Evolutionary conservation across 2,797 vertebrate genomes (phyloP).

Genomic region (Buceros bicornis): DNA sequence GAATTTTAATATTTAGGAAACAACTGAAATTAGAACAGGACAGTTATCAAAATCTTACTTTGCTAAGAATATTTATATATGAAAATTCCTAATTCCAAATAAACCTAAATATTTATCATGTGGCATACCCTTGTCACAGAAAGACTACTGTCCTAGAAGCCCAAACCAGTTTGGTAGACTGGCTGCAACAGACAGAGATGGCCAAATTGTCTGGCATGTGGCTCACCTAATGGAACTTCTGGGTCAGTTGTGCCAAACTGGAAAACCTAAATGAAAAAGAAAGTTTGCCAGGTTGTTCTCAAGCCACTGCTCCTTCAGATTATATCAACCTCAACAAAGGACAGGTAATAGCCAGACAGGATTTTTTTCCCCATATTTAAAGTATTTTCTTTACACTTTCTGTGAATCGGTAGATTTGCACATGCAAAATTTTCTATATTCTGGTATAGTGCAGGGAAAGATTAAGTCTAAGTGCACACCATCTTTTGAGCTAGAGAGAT

Average conservation of each 20-base stretch:
- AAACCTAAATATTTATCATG: not conserved
- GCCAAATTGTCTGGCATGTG: not conserved
- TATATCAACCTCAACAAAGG: not conserved
- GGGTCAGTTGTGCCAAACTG: not conserved
- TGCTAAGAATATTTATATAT: not conserved
- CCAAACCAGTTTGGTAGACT: not conserved
- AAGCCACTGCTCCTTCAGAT: not conserved
- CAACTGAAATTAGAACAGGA: not conserved
- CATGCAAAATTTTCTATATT: not conserved
- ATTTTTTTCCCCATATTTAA: not conserved
- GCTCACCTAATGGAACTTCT: not conserved
- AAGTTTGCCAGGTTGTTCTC: not conserved
- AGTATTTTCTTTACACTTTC: not conserved
- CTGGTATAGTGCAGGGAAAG: not conserved
- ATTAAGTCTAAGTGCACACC: not conserved
- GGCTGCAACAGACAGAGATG: not conserved
- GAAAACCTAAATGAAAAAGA: not conserved
- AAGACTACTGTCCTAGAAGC: not conserved
- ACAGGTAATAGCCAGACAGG: not conserved
- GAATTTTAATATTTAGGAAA: not conserved
- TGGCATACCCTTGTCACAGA: not conserved
- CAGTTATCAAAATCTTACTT: not conserved
- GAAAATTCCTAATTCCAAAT: not conserved
- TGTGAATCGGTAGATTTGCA: not conserved
- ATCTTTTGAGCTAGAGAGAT: not conserved